Percentiles rank a stretch among this genome's conserved stretches.
Conservation (phyloP, 30 jellyfish, hydroid and myxozoan species). For the Pelagia noctiluca region DNA sequence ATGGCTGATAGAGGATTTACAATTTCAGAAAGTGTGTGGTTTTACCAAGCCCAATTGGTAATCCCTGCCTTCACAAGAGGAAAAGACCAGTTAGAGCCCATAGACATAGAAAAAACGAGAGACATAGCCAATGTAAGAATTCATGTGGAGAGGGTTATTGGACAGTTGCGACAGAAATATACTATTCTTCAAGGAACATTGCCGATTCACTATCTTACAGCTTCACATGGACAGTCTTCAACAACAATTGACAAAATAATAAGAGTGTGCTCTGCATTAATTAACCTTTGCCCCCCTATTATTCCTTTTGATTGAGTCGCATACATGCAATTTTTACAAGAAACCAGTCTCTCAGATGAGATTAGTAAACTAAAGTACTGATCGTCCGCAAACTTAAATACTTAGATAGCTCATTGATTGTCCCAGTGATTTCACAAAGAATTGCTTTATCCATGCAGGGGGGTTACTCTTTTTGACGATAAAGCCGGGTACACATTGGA, state of each 20-base stretch:
- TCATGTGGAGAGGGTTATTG: conserved; percentile 28
- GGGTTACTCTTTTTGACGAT: too few relatives aligned
- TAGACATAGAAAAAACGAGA: conserved; percentile 11
- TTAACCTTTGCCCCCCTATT: conserved; percentile 13
- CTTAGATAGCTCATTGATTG: too few relatives aligned
- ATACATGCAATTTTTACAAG: too few relatives aligned
- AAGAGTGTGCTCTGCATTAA: conserved; percentile 16
- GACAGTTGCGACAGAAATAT: conserved; percentile 19
- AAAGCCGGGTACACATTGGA: too few relatives aligned
- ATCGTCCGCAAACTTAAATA: too few relatives aligned
- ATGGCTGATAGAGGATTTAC: conserved; percentile 1
- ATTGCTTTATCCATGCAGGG: too few relatives aligned
- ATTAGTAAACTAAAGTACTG: too few relatives aligned
- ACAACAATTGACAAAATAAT: neutral
- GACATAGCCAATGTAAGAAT: conserved; percentile 12
- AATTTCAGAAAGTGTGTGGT: conserved; percentile 6
- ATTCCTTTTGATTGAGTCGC: conserved; percentile 10
- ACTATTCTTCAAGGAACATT: conserved; percentile 15
- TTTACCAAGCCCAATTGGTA: neutral
- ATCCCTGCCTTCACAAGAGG: conserved; percentile 33
- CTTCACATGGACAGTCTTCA: neutral
- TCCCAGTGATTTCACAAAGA: too few relatives aligned
- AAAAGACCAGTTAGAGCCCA: conserved; percentile 1
- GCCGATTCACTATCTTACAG: neutral
- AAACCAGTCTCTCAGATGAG: too few relatives aligned